Conservation (phyloP, 2,113 vertebrate species). For the Columba janthina region DNA sequence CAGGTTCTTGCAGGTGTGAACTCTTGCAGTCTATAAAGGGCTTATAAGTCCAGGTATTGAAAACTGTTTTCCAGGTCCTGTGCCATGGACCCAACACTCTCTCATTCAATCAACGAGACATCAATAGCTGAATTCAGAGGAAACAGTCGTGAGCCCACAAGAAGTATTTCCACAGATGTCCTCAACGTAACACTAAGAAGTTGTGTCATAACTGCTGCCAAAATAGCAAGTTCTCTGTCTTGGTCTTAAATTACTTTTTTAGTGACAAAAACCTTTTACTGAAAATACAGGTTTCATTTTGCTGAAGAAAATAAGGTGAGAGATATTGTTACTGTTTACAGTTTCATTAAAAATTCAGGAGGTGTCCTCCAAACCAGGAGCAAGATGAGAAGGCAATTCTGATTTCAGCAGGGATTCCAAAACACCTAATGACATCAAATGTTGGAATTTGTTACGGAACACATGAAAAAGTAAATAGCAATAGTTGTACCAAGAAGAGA, state of each 20-base stretch:
- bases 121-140: not conserved
- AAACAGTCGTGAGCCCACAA: not conserved
- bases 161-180: not conserved
- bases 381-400: not conserved
- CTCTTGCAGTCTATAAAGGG: not conserved
- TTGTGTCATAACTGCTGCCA: not conserved
- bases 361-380: not conserved
- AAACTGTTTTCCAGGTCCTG: not conserved
- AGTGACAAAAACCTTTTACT: not conserved
- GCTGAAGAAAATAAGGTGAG: not conserved
- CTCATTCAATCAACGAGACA: not conserved
- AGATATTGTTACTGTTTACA: not conserved
- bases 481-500: not conserved
- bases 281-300: not conserved
- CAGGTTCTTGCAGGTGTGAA: not conserved
- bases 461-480: not conserved
- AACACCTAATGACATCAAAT: not conserved
- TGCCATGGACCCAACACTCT: accelerated
- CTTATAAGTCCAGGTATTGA: not conserved
- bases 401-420: not conserved
- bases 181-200: not conserved
- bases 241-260: not conserved
- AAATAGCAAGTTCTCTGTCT: not conserved
- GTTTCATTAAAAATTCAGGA: not conserved
- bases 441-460: not conserved